A percentile compares a stretch with the other conserved stretches of the same genome.
phyloP scores from a whole-genome alignment of 2,113 vertebrate species.

The Steatornis caripensis region DNA sequence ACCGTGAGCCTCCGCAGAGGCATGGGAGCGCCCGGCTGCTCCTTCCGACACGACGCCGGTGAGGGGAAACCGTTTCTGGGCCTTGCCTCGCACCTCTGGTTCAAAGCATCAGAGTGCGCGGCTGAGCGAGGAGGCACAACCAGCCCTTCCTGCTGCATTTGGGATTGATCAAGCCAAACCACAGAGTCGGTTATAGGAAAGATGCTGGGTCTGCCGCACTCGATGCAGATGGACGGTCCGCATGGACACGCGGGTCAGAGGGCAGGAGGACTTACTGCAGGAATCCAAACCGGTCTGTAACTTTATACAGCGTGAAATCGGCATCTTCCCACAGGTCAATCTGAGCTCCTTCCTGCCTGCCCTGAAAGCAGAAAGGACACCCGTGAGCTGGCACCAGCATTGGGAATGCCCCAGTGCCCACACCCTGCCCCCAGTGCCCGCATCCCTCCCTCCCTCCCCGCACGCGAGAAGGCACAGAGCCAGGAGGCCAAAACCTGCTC shows the following conservation, averaged over 20 bases:
- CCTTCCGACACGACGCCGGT: neutral
- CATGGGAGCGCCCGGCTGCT: neutral
- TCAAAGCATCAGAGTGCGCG: neutral
- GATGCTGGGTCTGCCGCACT: neutral
- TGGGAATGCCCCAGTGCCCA: neutral
- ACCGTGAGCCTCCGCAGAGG: accelerated
- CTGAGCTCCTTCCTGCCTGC: constrained; percentile 77
- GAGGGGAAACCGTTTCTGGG: neutral
- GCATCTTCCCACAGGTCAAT: constrained; percentile 89
- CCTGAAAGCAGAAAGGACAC: constrained; percentile 68
- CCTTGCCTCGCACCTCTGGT: neutral
- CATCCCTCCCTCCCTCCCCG: accelerated
- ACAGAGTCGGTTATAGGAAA: neutral
- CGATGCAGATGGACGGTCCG: neutral
- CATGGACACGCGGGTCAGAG: accelerated
- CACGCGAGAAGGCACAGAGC: neutral
- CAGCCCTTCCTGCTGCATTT: neutral
- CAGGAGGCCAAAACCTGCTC: neutral
- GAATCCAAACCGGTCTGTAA: constrained; percentile 88
- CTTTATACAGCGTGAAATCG: constrained; percentile 81
- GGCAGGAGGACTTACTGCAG: constrained; percentile 78
- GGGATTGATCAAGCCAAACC: neutral
- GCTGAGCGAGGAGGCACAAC: neutral
- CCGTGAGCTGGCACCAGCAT: neutral
- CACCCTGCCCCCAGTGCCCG: neutral